These are phyloP conservation scores for Agonopterix alstromeriana DNA, from an alignment of 2,888 invertebrate genomes.

Conservation along the genomic window DNA sequence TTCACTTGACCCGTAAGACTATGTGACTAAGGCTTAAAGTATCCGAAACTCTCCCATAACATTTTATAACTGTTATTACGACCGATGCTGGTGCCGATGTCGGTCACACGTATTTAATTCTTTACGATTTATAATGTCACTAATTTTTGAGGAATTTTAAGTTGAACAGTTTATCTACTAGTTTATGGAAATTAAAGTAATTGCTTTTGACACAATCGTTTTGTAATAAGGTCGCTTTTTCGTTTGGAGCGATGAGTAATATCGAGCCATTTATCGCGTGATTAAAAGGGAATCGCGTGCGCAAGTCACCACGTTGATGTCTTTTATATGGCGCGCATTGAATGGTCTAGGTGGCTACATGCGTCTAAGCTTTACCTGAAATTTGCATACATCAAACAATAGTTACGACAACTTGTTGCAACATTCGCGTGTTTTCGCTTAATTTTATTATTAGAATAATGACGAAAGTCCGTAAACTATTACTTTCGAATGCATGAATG, in stretches of 20 bases:
- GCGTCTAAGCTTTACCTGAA: slow-evolving; percentile 5
- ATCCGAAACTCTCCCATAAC: slow-evolving; percentile 6
- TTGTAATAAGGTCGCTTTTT: no score
- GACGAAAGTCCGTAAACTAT: slow-evolving; percentile 42
- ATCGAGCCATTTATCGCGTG: no score
- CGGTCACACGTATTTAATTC: background rate
- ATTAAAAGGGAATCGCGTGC: background rate
- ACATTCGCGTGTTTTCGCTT: background rate
- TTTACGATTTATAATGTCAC: slow-evolving; percentile 4
- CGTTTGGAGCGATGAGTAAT: no score
- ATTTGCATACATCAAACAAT: slow-evolving; percentile 3
- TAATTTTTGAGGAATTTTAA: slow-evolving; percentile 4
- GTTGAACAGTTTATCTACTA: background rate
- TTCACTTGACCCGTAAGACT: background rate
- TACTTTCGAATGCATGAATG: slow-evolving; percentile 62
- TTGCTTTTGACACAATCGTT: no score
- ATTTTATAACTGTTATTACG: slow-evolving; percentile 7
- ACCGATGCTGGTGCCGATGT: slow-evolving; percentile 2
- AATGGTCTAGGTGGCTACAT: background rate
- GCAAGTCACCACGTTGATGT: slow-evolving; percentile 19
- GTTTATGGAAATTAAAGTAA: no score
- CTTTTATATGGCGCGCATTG: slow-evolving; percentile 18
- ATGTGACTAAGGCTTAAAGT: slow-evolving; percentile 2
- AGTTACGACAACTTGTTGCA: slow-evolving; percentile 1
- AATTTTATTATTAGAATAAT: slow-evolving; percentile 11